phyloP scores from a whole-genome alignment of 2,888 invertebrate genomes.

The Gari tellinella region DNA sequence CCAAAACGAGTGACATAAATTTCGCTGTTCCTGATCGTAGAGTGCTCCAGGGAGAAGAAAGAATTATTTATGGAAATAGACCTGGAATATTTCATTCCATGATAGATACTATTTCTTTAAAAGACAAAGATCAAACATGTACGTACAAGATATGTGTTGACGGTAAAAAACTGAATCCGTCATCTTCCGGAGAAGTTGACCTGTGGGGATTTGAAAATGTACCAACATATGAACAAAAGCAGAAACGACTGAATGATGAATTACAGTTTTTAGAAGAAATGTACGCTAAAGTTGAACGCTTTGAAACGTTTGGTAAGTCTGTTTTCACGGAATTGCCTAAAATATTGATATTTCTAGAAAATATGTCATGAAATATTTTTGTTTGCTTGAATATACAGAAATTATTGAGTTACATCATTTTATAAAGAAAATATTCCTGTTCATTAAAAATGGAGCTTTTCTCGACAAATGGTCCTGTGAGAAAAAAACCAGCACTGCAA shows the following conservation, averaged over 20 bases:
- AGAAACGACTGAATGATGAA: constrained; percentile 1
- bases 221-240: constrained; percentile 30
- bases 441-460: no score
- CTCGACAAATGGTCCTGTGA: no score
- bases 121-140: constrained; percentile 11
- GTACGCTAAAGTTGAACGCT: not conserved
- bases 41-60: constrained; percentile 16
- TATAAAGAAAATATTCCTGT: no score
- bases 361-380: no score
- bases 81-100: constrained; percentile 29
- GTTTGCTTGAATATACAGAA: no score
- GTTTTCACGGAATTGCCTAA: not conserved
- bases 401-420: no score
- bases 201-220: constrained; percentile 38
- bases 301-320: constrained; percentile 7
- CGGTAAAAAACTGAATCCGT: constrained; percentile 45
- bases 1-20: constrained; percentile 26
- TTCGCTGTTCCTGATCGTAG: constrained; percentile 40
- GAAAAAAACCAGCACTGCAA: no score
- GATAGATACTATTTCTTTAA: constrained; percentile 19
- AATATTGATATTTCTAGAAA: no score
- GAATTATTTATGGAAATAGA: constrained; percentile 10
- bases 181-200: constrained; percentile 34
- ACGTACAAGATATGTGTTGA: constrained; percentile 49
- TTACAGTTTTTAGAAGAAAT: constrained; percentile 1